A percentile compares a stretch with the other conserved stretches of the same genome.
Conservation (phyloP, 2,797 vertebrate genomes). For the Molossus alvarezi region DNA sequence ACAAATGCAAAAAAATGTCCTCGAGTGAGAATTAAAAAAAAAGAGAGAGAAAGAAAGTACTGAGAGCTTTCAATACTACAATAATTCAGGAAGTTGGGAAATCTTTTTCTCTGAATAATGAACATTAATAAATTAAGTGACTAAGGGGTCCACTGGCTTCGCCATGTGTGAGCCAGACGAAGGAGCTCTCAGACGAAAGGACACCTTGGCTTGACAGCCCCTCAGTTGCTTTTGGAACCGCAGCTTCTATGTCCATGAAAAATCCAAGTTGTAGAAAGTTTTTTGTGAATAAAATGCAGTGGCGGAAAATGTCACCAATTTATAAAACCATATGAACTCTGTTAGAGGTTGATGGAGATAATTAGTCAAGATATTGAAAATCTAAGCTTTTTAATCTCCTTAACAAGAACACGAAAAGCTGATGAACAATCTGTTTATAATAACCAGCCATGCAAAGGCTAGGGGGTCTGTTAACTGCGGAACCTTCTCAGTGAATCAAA, state of each 20-base stretch:
- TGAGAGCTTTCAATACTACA: neutral
- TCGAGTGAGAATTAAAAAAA: too few species aligned
- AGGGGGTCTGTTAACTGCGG: neutral
- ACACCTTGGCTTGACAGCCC: neutral
- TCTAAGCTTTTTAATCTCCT: conserved; percentile 1
- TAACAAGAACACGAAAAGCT: neutral
- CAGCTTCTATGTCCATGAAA: conserved; percentile 19
- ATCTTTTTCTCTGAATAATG: conserved; percentile 30
- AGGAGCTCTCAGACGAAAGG: neutral
- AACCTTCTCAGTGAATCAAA: neutral
- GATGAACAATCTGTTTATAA: neutral
- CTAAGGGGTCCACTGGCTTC: neutral
- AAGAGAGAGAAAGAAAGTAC: neutral
- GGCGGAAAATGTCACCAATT: neutral
- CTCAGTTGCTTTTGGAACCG: neutral
- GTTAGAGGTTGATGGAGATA: neutral
- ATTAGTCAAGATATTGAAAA: conserved; percentile 31
- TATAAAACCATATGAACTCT: conserved; percentile 31
- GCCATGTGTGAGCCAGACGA: neutral
- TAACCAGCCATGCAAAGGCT: neutral
- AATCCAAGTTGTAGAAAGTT: conserved; percentile 40
- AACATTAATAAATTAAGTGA: conserved; percentile 21
- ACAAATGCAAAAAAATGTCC: too few species aligned
- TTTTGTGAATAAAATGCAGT: conserved; percentile 42
- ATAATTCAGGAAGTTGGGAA: conserved; percentile 9